Conservation (phyloP, 2,113 vertebrate genomes). For the Oxygymnocypris stewartii region DNA sequence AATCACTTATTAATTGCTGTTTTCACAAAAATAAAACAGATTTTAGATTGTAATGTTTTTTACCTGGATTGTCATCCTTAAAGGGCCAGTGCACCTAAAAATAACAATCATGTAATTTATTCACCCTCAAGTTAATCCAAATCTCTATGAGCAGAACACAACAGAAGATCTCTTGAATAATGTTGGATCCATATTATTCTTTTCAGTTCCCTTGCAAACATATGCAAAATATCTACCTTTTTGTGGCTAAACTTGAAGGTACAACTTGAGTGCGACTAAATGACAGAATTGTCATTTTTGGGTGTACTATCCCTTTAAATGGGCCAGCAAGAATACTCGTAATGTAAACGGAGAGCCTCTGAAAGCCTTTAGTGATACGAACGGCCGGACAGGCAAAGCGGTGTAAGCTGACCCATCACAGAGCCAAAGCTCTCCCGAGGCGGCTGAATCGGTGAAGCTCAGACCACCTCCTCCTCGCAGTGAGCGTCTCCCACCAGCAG, state of each 20-base stretch:
- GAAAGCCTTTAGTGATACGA: not conserved
- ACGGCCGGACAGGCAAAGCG: not conserved
- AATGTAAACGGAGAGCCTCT: conserved; percentile 11
- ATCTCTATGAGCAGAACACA: too few species aligned
- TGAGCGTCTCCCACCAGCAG: conserved; percentile 81
- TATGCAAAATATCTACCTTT: not conserved
- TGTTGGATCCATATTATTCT: too few species aligned
- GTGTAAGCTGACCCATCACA: not conserved
- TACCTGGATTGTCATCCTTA: conserved; percentile 40
- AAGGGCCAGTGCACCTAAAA: not conserved
- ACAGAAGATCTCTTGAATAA: too few species aligned
- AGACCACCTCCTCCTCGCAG: conserved; percentile 82
- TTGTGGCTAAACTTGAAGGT: not conserved
- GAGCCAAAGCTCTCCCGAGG: not conserved
- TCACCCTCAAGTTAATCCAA: not conserved
- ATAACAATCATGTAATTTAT: not conserved
- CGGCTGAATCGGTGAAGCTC: conserved; percentile 47
- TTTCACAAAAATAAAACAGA: conserved; percentile 33
- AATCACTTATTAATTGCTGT: not conserved
- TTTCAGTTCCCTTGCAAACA: too few species aligned
- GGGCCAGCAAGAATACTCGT: not conserved
- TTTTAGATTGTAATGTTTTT: not conserved
- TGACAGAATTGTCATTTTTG: not conserved
- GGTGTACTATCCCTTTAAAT: not conserved
- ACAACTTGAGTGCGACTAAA: not conserved